Conservation (phyloP, 2,797 vertebrate genomes). For the Hirundo rustica region DNA sequence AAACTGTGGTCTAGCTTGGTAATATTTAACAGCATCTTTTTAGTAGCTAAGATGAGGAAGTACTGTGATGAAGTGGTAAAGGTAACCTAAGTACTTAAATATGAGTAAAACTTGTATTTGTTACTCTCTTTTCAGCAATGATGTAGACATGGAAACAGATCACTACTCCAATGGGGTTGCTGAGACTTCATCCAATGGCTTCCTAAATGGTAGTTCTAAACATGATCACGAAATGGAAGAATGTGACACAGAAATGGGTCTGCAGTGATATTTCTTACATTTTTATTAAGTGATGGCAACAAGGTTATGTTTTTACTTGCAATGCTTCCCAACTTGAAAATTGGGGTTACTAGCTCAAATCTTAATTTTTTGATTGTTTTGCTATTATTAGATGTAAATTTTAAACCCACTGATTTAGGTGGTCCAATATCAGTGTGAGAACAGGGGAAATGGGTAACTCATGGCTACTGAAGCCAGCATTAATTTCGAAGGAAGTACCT, state of each 20-base stretch:
- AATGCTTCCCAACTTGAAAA: slow-evolving; percentile 71
- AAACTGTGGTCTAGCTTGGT: not conserved
- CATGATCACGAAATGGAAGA: slow-evolving; percentile 91
- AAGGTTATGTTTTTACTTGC: slow-evolving; percentile 78
- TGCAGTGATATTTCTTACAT: slow-evolving; percentile 80
- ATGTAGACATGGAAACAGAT: slow-evolving; percentile 98
- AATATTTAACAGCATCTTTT: not conserved
- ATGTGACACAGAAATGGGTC: slow-evolving; percentile 98
- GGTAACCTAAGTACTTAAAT: not conserved
- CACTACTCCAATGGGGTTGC: slow-evolving; percentile 96
- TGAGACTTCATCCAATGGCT: slow-evolving; percentile 95
- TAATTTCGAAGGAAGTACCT: not conserved
- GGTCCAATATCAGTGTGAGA: not conserved
- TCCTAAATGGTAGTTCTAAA: slow-evolving; percentile 96
- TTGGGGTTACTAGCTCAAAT: not conserved
- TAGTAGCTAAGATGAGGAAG: not conserved
- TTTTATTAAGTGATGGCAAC: slow-evolving; percentile 77
- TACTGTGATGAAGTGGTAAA: not conserved
- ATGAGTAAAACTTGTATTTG: slow-evolving; percentile 13
- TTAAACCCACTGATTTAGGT: not conserved
- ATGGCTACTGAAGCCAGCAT: not conserved
- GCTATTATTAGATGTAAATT: not conserved
- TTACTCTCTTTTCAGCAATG: slow-evolving; percentile 80
- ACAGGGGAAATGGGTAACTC: not conserved
- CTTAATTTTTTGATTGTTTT: not conserved